Evolutionary conservation across 2,888 invertebrate species (phyloP).

Genomic region (Caenorhabditis drosophilae): DNA sequence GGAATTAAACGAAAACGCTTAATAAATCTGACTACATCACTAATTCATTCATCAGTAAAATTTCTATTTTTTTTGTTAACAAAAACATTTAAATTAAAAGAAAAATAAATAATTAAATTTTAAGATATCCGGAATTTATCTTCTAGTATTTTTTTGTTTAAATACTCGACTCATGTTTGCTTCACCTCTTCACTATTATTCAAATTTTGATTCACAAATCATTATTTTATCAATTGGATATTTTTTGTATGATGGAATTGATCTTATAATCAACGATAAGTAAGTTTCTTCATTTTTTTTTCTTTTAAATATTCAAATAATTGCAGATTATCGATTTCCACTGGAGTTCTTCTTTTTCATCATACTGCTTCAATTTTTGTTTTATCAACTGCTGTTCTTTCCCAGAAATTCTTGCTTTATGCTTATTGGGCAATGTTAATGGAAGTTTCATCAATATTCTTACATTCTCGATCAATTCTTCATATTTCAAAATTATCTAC

Average conservation of each 20-base stretch:
- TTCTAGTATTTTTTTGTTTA: constrained; percentile 40
- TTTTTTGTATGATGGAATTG: constrained; percentile 49
- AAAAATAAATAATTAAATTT: neutral
- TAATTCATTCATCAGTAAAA: constrained; percentile 51
- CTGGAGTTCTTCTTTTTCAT: constrained; percentile 51
- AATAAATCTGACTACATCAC: constrained; percentile 47
- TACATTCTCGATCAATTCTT: constrained; percentile 46
- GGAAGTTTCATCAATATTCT: constrained; percentile 50
- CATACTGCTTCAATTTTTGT: constrained; percentile 47
- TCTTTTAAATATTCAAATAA: too few species aligned
- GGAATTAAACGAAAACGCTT: constrained; percentile 48
- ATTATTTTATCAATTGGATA: constrained; percentile 48
- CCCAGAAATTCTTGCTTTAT: constrained; percentile 49
- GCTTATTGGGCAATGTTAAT: constrained; percentile 53
- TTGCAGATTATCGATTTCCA: constrained; percentile 48
- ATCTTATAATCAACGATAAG: constrained; percentile 51
- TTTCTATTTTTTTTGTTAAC: neutral
- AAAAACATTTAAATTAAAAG: neutral
- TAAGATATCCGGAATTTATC: constrained; percentile 45
- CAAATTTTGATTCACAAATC: constrained; percentile 39
- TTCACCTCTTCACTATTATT: constrained; percentile 46
- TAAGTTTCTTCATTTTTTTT: constrained; percentile 11
- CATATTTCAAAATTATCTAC: constrained; percentile 42
- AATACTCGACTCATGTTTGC: constrained; percentile 48
- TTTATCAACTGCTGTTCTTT: constrained; percentile 39